Evolutionary conservation across 2,113 vertebrate species (phyloP).

Genomic region (Boulengeromyrus knoepffleri): DNA sequence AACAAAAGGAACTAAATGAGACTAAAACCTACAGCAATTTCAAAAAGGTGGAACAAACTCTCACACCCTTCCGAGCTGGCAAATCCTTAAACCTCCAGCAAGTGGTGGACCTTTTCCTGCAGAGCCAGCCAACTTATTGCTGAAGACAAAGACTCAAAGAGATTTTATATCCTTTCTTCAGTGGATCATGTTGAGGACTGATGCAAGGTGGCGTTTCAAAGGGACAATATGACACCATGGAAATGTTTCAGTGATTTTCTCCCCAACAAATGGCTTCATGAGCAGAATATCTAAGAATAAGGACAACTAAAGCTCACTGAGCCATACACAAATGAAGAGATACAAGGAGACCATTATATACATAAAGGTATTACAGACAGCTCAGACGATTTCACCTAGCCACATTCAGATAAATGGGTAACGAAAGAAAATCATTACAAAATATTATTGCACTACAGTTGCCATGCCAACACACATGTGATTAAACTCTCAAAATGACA

Average conservation of each 20-base stretch:
- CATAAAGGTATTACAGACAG: conserved; percentile 9
- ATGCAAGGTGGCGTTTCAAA: background rate
- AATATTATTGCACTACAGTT: conserved; percentile 33
- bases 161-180: conserved; percentile 7
- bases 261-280: background rate
- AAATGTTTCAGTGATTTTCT: background rate
- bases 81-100: background rate
- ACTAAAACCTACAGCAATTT: background rate
- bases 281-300: background rate
- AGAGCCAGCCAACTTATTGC: background rate
- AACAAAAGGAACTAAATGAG: background rate
- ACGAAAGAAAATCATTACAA: conserved; percentile 26
- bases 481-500: conserved; percentile 17
- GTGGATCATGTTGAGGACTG: background rate
- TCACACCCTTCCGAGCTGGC: background rate
- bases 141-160: conserved; percentile 17
- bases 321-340: background rate
- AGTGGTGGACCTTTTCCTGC: background rate
- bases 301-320: background rate
- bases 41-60: background rate
- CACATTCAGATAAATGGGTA: conserved; percentile 37
- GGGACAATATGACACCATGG: background rate
- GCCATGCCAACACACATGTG: conserved; percentile 18
- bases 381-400: background rate
- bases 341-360: conserved; percentile 28